These are phyloP conservation scores for Aplysina aerophoba DNA, from an alignment of 37 sponge, comb jelly and placozoan species.

Conservation along the genomic window DNA sequence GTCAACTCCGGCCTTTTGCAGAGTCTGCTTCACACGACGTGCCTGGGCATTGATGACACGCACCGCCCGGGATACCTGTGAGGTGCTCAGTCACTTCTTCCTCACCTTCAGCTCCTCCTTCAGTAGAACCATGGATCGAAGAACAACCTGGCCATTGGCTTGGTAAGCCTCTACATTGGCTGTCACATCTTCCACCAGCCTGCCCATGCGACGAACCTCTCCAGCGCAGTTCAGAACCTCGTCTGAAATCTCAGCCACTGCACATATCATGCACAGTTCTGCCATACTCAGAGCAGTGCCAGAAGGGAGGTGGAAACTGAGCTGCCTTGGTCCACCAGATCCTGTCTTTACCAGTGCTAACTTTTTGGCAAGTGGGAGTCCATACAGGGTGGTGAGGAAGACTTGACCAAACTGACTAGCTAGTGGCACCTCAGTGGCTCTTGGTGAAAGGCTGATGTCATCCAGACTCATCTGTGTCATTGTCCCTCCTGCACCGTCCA, in stretches of 20 bases:
- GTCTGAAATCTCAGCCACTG: slow-evolving; percentile 59
- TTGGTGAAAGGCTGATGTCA: slow-evolving; percentile 42
- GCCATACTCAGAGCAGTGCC: slow-evolving; percentile 45
- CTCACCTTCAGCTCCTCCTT: slow-evolving; percentile 40
- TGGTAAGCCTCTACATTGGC: slow-evolving; percentile 36
- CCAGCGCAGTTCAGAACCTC: slow-evolving; percentile 68
- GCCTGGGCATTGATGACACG: slow-evolving; percentile 21
- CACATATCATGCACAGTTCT: slow-evolving; percentile 60
- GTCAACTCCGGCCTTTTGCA: slow-evolving; percentile 49
- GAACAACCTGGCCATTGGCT: slow-evolving; percentile 38
- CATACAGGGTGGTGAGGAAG: slow-evolving; percentile 47
- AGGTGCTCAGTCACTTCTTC: slow-evolving; percentile 38
- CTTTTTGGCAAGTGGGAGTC: slow-evolving; percentile 56
- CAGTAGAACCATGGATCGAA: slow-evolving; percentile 40
- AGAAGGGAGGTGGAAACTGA: slow-evolving; percentile 65
- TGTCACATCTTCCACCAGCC: slow-evolving; percentile 38
- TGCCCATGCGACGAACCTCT: slow-evolving; percentile 35
- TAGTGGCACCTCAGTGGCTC: slow-evolving; percentile 68
- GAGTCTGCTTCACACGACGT: background rate
- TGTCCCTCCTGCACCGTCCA: slow-evolving; percentile 59
- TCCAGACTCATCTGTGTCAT: slow-evolving; percentile 63
- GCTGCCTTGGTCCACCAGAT: slow-evolving; percentile 8
- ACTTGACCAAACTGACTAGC: slow-evolving; percentile 83
- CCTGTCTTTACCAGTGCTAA: slow-evolving; percentile 29
- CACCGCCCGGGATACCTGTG: background rate